phyloP scores from a whole-genome alignment of 2,797 vertebrate genomes.

The Hyperoplus lanceolatus region DNA sequence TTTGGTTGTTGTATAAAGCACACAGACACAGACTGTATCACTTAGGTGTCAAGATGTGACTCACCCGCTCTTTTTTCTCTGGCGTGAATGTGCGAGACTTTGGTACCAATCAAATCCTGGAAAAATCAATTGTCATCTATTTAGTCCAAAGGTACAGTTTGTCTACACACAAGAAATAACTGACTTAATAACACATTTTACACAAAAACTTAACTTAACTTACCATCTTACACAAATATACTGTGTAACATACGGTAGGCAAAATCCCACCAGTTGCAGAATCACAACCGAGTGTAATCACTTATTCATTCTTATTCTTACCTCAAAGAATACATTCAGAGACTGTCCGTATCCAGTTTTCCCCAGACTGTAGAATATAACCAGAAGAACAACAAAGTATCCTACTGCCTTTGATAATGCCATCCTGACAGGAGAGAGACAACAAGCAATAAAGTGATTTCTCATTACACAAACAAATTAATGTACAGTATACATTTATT shows the following conservation, averaged over 20 bases:
- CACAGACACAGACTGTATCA: no score
- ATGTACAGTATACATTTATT: no score
- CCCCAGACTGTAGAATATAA: slow-evolving; percentile 33
- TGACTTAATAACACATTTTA: neutral
- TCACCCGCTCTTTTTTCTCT: slow-evolving; percentile 59
- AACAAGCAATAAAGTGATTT: neutral
- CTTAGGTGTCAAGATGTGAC: slow-evolving; percentile 2
- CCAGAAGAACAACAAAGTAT: slow-evolving; percentile 42
- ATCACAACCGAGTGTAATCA: neutral
- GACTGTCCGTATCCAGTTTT: slow-evolving; percentile 7
- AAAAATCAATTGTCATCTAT: neutral
- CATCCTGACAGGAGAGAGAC: slow-evolving; percentile 51
- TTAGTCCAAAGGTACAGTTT: neutral
- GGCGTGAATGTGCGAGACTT: neutral
- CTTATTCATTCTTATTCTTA: slow-evolving; percentile 11
- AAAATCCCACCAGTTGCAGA: neutral
- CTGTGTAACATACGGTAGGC: no score
- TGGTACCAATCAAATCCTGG: slow-evolving; percentile 11
- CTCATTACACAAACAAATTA: neutral
- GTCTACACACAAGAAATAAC: neutral
- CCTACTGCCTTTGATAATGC: slow-evolving; percentile 18
- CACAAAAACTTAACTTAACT: no score
- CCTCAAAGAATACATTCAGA: slow-evolving; percentile 23
- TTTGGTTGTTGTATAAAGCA: neutral
- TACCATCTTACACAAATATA: neutral